Evolutionary conservation across 2,797 vertebrate genomes (phyloP).

Genomic region (Acanthis flammea): DNA sequence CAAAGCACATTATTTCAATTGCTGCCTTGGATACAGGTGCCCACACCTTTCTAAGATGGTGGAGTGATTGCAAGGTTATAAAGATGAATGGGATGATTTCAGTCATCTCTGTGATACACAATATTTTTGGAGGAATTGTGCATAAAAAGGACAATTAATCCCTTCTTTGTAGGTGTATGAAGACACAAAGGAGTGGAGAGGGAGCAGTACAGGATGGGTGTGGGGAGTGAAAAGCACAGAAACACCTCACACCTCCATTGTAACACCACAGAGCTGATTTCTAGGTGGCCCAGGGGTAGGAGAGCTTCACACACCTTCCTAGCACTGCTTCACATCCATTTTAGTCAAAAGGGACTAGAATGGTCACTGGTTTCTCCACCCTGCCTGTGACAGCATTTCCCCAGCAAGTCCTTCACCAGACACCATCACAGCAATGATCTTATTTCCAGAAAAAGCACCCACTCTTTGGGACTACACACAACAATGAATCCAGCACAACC

Average conservation of each 20-base stretch:
- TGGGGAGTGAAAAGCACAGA: background rate
- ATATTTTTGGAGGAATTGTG: background rate
- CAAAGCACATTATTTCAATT: background rate
- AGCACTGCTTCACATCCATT: background rate
- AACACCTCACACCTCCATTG: fast-evolving
- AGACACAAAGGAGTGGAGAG: background rate
- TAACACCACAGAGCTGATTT: background rate
- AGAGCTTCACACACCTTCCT: background rate
- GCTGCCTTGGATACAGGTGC: background rate
- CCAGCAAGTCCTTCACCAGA: background rate
- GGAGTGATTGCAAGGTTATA: background rate
- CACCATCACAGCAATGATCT: background rate
- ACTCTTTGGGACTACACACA: background rate
- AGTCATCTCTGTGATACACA: background rate
- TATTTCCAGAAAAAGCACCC: background rate
- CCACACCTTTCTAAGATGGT: background rate
- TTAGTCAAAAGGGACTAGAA: background rate
- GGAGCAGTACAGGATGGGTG: background rate
- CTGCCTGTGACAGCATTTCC: background rate
- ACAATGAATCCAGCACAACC: background rate
- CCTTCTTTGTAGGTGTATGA: background rate
- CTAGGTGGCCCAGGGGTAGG: background rate
- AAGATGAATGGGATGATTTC: background rate
- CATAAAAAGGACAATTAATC: background rate
- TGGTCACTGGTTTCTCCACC: background rate